Base-by-base conservation (phyloP, 1,140 invertebrate species). In the Pseudachorutes palmiensis region DNA sequence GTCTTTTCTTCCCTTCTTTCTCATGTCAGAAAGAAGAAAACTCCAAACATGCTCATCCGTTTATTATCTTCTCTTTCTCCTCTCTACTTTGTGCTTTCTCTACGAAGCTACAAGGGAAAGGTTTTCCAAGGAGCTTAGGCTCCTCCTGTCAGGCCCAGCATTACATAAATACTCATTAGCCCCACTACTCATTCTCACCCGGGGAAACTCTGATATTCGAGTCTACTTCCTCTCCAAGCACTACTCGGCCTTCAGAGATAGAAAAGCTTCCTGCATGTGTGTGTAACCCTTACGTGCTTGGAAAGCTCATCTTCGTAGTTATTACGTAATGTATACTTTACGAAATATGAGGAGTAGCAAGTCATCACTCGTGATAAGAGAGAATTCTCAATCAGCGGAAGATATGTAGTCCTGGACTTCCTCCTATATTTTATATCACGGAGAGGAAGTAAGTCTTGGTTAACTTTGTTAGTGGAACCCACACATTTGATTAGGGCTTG, bases 81-180 rank as follows among this genome's bases (percentile, higher is more conserved):
- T 26, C 36, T 12, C 9, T 12, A 45, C 36, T 19, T 19, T 19
- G 19, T 19, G 36, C 9, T 55, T 55, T 55, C 12, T 55, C 24
- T 26, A 9, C 5, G 36, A 5, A 19, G 36, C 5, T 41, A 41
- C 5, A 41, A 41, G 36, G 36, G n/a, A n/a, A n/a, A n/a, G n/a
- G n/a, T n/a, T n/a, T n/a, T n/a, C n/a, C n/a, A n/a, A n/a, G n/a
- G n/a, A 19, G 19, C 24, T 24, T 55, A 14, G 14, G 5, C 24
- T 22, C 24, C 24, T 22, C 12, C 24, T 55, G 51, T 55, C 51
- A 55, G 24, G 51, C 51, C 12, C 24, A 55, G 24, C 12, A 14
- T 19, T 55, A 55, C 51, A 55, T 55, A 55, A 55, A 55, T 55
- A 55, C 51, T 55, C 51, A 55, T 55, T 55, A 55, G 51, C 51